Evolutionary conservation across 2,113 vertebrate species (phyloP).

Genomic region (Turnix velox): DNA sequence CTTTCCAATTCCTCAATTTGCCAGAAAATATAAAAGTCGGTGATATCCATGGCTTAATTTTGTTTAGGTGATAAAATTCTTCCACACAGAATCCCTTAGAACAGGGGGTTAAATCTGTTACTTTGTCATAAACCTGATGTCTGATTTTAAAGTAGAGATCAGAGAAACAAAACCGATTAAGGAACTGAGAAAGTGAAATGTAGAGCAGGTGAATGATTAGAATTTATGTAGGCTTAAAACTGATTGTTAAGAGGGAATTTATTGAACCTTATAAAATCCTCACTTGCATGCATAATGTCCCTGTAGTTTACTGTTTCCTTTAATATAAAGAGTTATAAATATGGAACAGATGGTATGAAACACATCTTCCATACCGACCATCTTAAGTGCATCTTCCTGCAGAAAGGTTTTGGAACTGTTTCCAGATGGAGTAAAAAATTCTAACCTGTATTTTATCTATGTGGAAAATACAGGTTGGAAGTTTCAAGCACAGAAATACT

Average conservation of each 20-base stretch:
- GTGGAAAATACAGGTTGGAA: neutral
- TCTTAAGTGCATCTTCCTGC: neutral
- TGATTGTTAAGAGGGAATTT: constrained; percentile 58
- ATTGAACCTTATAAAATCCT: constrained; percentile 59
- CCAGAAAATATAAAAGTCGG: neutral
- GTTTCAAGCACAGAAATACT: neutral
- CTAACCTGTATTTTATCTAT: neutral
- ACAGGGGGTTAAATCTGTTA: neutral
- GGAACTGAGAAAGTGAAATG: constrained; percentile 13
- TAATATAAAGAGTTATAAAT: constrained; percentile 61
- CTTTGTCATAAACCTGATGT: constrained; percentile 6
- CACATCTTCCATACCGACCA: constrained; percentile 36
- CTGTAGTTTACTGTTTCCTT: constrained; percentile 59
- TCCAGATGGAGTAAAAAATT: neutral
- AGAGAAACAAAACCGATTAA: neutral
- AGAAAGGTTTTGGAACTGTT: neutral
- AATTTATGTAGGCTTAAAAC: constrained; percentile 19
- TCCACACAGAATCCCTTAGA: neutral
- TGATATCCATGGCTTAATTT: neutral
- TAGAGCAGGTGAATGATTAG: constrained; percentile 17
- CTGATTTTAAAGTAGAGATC: neutral
- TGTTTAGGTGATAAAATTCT: neutral
- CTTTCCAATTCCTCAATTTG: neutral
- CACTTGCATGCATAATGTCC: constrained; percentile 49
- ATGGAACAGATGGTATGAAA: constrained; percentile 66